Evolutionary conservation across 2,888 invertebrate species (phyloP).

Genomic region (Hydrotaea cyrtoneurina): DNA sequence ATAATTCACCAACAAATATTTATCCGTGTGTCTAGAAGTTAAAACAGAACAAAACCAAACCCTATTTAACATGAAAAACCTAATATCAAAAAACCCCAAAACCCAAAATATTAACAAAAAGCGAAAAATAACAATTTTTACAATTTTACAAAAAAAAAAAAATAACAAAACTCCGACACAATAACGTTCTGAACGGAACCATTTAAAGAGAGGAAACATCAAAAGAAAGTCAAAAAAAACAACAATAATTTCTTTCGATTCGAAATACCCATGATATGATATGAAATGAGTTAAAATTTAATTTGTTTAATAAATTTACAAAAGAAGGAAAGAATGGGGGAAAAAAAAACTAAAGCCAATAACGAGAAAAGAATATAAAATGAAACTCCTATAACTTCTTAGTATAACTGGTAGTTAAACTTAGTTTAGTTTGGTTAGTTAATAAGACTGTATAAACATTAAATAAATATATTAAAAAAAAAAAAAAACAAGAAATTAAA

Average conservation of each 20-base stretch:
- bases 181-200: background rate
- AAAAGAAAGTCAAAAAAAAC: background rate
- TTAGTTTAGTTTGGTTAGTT: conserved; percentile 64
- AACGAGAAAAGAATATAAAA: conserved; percentile 15
- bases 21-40: conserved; percentile 55
- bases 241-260: background rate
- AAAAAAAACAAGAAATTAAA: background rate
- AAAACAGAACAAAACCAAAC: conserved; percentile 18
- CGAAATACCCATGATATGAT: background rate
- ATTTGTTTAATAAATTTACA: background rate
- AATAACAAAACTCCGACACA: no score
- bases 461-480: conserved; percentile 6
- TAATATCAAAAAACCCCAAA: background rate
- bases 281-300: background rate
- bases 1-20: conserved; percentile 45
- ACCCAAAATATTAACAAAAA: background rate
- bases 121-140: conserved; percentile 20
- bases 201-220: background rate
- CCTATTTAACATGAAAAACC: conserved; percentile 2
- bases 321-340: background rate
- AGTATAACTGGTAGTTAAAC: conserved; percentile 64
- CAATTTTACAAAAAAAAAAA: conserved; percentile 31
- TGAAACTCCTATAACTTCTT: conserved; percentile 51
- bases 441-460: conserved; percentile 65
- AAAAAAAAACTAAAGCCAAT: no score